Percentiles rank a stretch among this genome's conserved stretches.
These are phyloP conservation scores for Ornithoptera alexandrae DNA, from an alignment of 2,888 invertebrate species.

Conservation along the genomic window DNA sequence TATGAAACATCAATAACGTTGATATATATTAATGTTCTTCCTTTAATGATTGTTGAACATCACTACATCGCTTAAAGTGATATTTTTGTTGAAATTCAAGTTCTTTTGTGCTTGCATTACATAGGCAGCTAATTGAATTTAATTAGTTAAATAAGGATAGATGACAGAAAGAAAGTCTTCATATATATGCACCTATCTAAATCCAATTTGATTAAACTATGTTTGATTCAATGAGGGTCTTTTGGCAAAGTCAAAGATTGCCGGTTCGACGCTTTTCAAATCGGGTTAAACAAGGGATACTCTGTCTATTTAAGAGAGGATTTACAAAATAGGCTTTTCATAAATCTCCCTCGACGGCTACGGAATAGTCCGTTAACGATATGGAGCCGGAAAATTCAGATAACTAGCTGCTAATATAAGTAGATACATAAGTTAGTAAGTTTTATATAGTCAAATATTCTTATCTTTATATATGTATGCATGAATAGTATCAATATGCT, in stretches of 20 bases:
- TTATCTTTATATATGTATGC: too few relatives aligned
- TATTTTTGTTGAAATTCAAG: not conserved
- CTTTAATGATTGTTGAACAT: too few relatives aligned
- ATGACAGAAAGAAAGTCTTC: not conserved
- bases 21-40: not conserved
- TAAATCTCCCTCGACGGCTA: slow-evolving; percentile 25
- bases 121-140: not conserved
- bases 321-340: slow-evolving; percentile 27
- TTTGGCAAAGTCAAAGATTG: slow-evolving; percentile 26
- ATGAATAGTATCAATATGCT: too few relatives aligned
- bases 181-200: slow-evolving; percentile 5
- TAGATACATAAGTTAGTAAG: not conserved
- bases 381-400: not conserved
- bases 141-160: not conserved
- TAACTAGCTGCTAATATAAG: slow-evolving; percentile 1
- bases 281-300: slow-evolving; percentile 27
- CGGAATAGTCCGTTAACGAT: slow-evolving; percentile 14
- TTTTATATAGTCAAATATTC: too few relatives aligned
- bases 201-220: slow-evolving; percentile 26
- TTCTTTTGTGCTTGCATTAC: not conserved
- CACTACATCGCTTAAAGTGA: too few relatives aligned
- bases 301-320: slow-evolving; percentile 25
- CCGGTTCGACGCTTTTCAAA: slow-evolving; percentile 25
- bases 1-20: not conserved
- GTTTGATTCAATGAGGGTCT: slow-evolving; percentile 27